Conservation (phyloP, 2,888 invertebrate species). For the Branchellion lobata region DNA sequence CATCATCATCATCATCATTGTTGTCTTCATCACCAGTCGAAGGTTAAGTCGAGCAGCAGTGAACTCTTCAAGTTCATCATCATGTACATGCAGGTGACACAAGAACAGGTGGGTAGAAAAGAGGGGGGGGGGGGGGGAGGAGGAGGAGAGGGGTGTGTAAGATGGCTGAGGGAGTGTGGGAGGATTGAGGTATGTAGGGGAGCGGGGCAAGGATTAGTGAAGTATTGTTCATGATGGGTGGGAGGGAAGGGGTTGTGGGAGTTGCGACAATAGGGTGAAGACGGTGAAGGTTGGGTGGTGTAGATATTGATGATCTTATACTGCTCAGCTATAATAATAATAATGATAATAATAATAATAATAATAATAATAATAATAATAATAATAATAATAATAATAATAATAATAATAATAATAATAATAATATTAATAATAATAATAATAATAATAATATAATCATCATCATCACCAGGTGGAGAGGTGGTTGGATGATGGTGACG, state of each 20-base stretch:
- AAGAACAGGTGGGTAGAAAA: conserved; percentile 70
- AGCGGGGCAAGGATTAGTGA: no score
- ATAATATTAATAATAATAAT: not conserved
- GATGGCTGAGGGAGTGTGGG: no score
- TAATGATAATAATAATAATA: not conserved
- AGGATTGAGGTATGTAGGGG: no score
- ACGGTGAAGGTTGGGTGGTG: no score
- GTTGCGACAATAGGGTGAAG: no score
- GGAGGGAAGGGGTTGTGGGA: no score
- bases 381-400: not conserved
- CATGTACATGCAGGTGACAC: conserved; percentile 72
- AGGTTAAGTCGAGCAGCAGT: conserved; percentile 68
- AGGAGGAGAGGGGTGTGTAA: no score
- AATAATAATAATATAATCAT: not conserved
- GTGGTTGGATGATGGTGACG: not conserved
- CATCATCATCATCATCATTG: no score
- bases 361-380: not conserved
- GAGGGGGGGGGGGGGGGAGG: no score
- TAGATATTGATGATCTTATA: no score
- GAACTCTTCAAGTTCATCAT: conserved; percentile 71
- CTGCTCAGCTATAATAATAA: no score
- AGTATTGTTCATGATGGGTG: no score
- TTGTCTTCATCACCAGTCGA: conserved; percentile 53
- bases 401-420: not conserved
- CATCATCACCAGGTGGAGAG: conserved; percentile 2